phyloP scores from a whole-genome alignment of 1,140 invertebrate species.

The Temnothorax longispinosus region DNA sequence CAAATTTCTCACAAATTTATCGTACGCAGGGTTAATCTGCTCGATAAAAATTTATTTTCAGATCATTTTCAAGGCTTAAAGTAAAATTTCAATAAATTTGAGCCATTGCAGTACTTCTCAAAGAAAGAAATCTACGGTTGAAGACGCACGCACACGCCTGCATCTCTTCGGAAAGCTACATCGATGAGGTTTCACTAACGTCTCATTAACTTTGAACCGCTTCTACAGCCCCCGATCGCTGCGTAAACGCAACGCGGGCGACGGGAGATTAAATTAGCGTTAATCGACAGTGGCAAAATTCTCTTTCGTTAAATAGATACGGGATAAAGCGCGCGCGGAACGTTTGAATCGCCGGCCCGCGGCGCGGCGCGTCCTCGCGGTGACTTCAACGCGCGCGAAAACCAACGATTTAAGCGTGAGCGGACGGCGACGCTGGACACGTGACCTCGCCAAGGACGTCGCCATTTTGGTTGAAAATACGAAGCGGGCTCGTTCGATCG shows the following conservation, averaged over 20 bases:
- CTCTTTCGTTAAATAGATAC: background rate
- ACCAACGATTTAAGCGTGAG: constrained; percentile 18
- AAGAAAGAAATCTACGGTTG: background rate
- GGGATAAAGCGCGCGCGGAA: background rate
- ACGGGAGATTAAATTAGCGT: background rate
- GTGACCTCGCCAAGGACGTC: constrained; percentile 83
- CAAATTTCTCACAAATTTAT: background rate
- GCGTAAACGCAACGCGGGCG: background rate
- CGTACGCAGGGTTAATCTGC: background rate
- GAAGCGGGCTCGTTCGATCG: constrained; percentile 55
- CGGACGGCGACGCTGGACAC: constrained; percentile 65
- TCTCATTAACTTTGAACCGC: background rate
- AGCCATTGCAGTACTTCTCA: too few relatives aligned
- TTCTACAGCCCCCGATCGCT: background rate
- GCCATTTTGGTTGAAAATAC: constrained; percentile 78
- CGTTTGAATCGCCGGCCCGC: constrained; percentile 60
- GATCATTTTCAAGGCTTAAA: background rate
- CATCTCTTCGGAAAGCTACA: background rate
- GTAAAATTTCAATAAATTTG: background rate
- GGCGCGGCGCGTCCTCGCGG: background rate
- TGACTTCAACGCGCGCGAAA: constrained; percentile 15
- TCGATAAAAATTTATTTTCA: background rate
- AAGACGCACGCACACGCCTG: background rate
- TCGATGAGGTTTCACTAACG: constrained; percentile 4
- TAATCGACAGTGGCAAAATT: background rate